A percentile compares a stretch with the other conserved stretches of the same genome.
phyloP scores from a whole-genome alignment of 2,797 vertebrate genomes.

The Labeo calbasu region DNA sequence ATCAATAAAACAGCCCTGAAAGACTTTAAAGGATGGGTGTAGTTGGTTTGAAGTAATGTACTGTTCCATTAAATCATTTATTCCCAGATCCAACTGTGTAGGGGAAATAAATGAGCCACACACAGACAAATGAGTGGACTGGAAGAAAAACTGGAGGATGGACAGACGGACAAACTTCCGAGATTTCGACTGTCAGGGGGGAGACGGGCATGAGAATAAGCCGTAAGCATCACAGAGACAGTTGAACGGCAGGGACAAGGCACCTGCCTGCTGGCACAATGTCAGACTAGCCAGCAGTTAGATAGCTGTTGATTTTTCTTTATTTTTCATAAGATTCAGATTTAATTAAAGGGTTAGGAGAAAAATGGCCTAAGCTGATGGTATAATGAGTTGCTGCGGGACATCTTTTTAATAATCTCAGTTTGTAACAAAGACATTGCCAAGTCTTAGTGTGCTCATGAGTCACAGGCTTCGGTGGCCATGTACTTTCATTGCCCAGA shows the following conservation, averaged over 20 bases:
- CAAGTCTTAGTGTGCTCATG: constrained; percentile 72
- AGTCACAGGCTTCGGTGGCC: constrained; percentile 65
- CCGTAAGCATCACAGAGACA: constrained; percentile 40
- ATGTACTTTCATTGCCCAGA: constrained; percentile 65
- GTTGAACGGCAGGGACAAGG: constrained; percentile 64
- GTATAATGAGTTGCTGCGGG: constrained; percentile 81
- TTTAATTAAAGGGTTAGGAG: constrained; percentile 81
- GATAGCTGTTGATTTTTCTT: constrained; percentile 74
- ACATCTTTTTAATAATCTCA: constrained; percentile 80
- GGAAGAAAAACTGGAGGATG: not conserved
- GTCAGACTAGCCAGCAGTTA: constrained; percentile 70
- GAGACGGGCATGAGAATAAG: constrained; percentile 58
- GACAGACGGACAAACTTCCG: constrained; percentile 5
- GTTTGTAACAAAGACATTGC: constrained; percentile 81
- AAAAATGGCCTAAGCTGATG: constrained; percentile 76
- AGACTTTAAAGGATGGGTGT: constrained; percentile 40
- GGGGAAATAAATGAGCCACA: constrained; percentile 22
- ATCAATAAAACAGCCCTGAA: constrained; percentile 46
- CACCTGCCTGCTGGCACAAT: constrained; percentile 72
- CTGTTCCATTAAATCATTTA: constrained; percentile 39
- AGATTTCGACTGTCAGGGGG: constrained; percentile 19
- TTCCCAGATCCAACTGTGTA: constrained; percentile 22
- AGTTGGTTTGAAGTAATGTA: constrained; percentile 22
- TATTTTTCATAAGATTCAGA: constrained; percentile 77
- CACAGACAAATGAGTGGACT: not conserved